Conservation (phyloP, 1,140 invertebrate genomes). For the Agrypnia vestita region DNA sequence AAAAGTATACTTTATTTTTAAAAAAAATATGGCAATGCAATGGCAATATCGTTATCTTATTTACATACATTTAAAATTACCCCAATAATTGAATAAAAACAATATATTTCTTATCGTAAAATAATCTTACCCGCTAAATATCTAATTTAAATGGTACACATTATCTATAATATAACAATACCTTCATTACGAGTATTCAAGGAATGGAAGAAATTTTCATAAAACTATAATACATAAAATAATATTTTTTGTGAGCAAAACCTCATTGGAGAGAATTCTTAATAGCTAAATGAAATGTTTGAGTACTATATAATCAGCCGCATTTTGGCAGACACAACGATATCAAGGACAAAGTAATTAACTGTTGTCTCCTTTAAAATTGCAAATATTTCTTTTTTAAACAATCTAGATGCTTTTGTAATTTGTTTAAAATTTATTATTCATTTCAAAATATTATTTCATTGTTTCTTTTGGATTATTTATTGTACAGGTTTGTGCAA, state of each 20-base stretch:
- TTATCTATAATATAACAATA: slow-evolving; percentile 9
- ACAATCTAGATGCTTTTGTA: no score
- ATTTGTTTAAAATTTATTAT: no score
- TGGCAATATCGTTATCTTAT: slow-evolving; percentile 54
- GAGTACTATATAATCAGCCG: neutral
- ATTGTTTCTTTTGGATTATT: no score
- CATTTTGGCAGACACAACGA: neutral
- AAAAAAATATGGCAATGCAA: slow-evolving; percentile 59
- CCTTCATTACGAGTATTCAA: slow-evolving; percentile 45
- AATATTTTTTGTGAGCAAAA: slow-evolving; percentile 40
- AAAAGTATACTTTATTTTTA: slow-evolving; percentile 47
- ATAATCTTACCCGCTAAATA: slow-evolving; percentile 35
- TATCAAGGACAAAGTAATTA: no score
- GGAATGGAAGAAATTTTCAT: slow-evolving; percentile 50
- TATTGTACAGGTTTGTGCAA: no score
- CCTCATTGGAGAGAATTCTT: slow-evolving; percentile 20
- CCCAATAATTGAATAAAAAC: slow-evolving; percentile 53
- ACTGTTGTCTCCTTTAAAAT: no score
- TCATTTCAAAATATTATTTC: no score
- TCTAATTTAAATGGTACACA: slow-evolving; percentile 48
- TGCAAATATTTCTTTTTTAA: no score
- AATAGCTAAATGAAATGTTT: slow-evolving; percentile 12
- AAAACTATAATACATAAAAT: slow-evolving; percentile 46
- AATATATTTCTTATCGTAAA: slow-evolving; percentile 41
- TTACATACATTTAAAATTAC: slow-evolving; percentile 53